Base-by-base conservation (phyloP, 1,140 invertebrate species). In the Drosophila bifasciata region DNA sequence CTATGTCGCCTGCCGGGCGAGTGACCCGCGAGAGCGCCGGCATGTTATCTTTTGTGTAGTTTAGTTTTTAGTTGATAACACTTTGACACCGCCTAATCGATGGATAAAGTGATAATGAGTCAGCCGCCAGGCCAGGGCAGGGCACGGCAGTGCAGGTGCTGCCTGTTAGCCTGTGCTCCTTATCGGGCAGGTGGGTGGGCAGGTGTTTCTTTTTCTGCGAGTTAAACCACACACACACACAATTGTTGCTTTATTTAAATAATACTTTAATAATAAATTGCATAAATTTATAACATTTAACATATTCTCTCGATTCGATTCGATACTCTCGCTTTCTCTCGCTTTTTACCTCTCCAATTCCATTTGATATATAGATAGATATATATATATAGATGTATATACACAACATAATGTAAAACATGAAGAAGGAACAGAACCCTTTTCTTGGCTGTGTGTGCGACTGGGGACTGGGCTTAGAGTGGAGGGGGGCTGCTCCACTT, bases 231-330 rank as follows among this genome's bases (percentile, higher is more conserved):
- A 57, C 44, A 77, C 11, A 36, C 28, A 36, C 32, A 36, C 32
- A 36, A 39, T 79, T 80, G 70, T 79, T 86, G 57, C 70, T 88
- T 90, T 80, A 84, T 90, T 89, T 80, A 71, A 84, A 84, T 88
- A 90, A 90, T 90, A 89, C 83, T 89, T 89, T 78, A 89, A 88
- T 89, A 89, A 89, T 90, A 89, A 89, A 89, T 89, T 89, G 85
- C 85, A 80, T 89, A 88, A 88, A 83, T 89, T 83, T 78, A 88
- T 88, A 88, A 88, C 83, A 88, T 88, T 88, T 88, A 88, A 88
- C 84, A 88, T 83, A 88, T 88, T 88, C 63, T 75, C 81, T 77
- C 57, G 62, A 55, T 60, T 66, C 62, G 19, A 13, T 28, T 61
- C 19, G 19, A 13, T 28, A 57, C 19, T 51, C 45, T 44, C 45